Conservation (phyloP, 2,113 vertebrate genomes). For the Blennius ocellaris region DNA sequence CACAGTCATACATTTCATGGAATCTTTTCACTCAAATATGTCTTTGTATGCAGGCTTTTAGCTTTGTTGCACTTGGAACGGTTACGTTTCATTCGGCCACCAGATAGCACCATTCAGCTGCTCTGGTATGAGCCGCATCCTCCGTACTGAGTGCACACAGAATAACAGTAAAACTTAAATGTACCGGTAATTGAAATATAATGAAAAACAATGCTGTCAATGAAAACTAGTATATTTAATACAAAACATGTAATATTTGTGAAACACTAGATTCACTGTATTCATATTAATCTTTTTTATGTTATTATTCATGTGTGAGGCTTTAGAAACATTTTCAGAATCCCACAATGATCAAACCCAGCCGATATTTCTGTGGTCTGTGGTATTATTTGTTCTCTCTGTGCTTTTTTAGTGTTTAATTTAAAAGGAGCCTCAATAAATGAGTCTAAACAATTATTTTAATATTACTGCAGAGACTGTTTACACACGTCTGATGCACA, state of each 20-base stretch:
- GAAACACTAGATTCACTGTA: too few species aligned
- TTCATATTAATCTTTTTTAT: too few species aligned
- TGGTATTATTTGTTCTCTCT: conserved; percentile 22
- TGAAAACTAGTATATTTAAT: too few species aligned
- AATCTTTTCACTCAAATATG: too few species aligned
- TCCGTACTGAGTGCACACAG: background rate
- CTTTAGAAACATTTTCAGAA: conserved; percentile 45
- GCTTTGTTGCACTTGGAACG: background rate
- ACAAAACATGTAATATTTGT: too few species aligned
- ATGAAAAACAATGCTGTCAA: background rate
- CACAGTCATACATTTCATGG: too few species aligned
- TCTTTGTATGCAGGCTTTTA: too few species aligned
- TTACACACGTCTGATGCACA: conserved; percentile 30
- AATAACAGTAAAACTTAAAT: fast-evolving
- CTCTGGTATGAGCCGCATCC: background rate
- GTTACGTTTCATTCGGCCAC: conserved; percentile 43
- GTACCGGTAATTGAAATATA: background rate
- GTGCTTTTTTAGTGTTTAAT: conserved; percentile 5
- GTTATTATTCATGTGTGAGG: conserved; percentile 37
- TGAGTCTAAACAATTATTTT: conserved; percentile 42
- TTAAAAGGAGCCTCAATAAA: conserved; percentile 40
- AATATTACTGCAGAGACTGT: conserved; percentile 18
- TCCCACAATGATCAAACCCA: conserved; percentile 61
- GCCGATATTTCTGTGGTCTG: conserved; percentile 56
- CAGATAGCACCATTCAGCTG: conserved; percentile 66